Conservation (phyloP, 2,797 vertebrate genomes). For the Euphonia xanthogaster region DNA sequence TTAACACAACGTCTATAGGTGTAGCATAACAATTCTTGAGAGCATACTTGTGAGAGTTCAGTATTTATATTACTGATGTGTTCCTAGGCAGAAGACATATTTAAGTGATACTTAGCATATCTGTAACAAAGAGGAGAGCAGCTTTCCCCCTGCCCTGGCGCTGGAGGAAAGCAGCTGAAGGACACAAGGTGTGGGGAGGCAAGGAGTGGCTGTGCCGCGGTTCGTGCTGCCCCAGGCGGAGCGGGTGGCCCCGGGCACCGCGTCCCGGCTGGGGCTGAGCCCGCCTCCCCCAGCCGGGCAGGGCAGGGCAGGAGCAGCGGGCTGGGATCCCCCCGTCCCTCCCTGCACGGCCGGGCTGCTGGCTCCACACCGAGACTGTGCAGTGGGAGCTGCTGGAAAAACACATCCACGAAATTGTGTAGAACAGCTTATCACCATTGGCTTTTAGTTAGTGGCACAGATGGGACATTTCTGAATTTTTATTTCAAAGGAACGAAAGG, state of each 20-base stretch:
- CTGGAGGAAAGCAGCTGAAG: not conserved
- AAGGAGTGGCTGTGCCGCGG: not conserved
- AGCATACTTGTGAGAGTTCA: not conserved
- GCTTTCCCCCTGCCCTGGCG: not conserved
- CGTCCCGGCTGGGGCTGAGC: rapidly evolving
- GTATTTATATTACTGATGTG: not conserved
- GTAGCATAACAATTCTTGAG: not conserved
- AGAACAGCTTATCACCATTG: not conserved
- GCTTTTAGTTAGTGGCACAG: not conserved
- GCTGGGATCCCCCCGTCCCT: too few species aligned
- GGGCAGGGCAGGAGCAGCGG: not conserved
- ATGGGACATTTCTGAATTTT: not conserved
- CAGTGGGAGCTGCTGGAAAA: not conserved
- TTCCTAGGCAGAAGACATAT: not conserved
- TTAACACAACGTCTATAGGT: not conserved
- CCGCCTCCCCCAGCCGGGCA: not conserved
- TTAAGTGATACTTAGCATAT: not conserved
- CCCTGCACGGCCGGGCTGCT: too few species aligned
- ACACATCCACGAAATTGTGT: rapidly evolving
- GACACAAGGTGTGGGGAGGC: rapidly evolving
- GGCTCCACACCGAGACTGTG: rapidly evolving
- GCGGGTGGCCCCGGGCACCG: not conserved
- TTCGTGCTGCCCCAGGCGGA: not conserved
- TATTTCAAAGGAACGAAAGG: not conserved
- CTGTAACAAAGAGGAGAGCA: not conserved